These are phyloP conservation scores for human (Homo sapiens) DNA, from an alignment of 2,113 vertebrate species.

Conservation along the genomic window DNA sequence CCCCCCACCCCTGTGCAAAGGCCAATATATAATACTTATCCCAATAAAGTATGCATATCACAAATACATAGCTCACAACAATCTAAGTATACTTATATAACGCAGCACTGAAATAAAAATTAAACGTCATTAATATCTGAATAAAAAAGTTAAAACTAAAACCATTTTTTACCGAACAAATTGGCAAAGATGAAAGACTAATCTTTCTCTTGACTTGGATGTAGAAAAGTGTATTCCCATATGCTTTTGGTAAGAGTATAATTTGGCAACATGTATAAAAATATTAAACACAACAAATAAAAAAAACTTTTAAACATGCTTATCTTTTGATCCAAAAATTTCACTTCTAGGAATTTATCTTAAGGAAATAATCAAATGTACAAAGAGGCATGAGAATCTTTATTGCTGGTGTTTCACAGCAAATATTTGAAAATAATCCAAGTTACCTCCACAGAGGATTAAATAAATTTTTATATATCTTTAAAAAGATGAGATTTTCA, in stretches of 20 bases:
- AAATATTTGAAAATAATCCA: neutral
- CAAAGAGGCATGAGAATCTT: neutral
- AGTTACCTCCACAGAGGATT: neutral
- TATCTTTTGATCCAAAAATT: neutral
- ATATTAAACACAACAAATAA: neutral
- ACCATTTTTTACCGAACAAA: neutral
- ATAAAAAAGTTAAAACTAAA: slow-evolving; percentile 2
- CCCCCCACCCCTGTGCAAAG: neutral
- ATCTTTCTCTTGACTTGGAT: neutral
- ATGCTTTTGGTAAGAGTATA: neutral
- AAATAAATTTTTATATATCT: neutral
- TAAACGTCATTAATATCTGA: slow-evolving; percentile 5
- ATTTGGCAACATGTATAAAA: neutral
- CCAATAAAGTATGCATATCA: neutral
- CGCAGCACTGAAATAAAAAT: slow-evolving; percentile 14
- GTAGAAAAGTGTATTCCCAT: neutral
- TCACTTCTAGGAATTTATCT: neutral
- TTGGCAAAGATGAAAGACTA: neutral
- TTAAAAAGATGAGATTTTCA: neutral
- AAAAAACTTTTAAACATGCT: neutral
- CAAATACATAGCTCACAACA: neutral
- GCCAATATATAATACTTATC: neutral
- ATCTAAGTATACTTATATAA: neutral
- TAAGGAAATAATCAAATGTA: neutral
- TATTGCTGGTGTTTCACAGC: neutral